Conservation (phyloP, 2,797 vertebrate species). For the Lacerta agilis region DNA sequence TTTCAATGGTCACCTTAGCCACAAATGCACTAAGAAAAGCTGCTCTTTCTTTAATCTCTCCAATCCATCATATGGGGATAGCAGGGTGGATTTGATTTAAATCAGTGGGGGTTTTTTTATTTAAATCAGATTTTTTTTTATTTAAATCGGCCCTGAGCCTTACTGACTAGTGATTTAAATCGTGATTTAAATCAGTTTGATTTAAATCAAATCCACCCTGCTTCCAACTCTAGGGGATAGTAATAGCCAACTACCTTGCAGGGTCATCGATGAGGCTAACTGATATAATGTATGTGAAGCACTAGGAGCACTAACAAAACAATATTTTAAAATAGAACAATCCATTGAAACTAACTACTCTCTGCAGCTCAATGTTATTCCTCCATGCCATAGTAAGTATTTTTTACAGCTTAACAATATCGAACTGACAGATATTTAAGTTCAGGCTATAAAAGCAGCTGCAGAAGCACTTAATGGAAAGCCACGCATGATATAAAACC, state of each 20-base stretch:
- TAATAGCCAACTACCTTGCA: neutral
- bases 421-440: conserved; percentile 24
- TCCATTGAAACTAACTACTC: neutral
- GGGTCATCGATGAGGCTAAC: neutral
- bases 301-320: neutral
- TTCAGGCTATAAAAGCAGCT: conserved; percentile 71
- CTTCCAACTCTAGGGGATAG: too few relatives aligned
- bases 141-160: too few relatives aligned
- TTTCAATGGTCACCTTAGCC: neutral
- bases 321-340: neutral
- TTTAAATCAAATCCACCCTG: too few relatives aligned
- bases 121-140: too few relatives aligned
- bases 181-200: too few relatives aligned
- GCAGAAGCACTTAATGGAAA: conserved; percentile 70
- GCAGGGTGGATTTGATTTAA: too few relatives aligned
- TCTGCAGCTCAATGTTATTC: neutral
- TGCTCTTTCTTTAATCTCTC: neutral
- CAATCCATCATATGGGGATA: neutral
- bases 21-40: neutral
- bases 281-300: neutral
- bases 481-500: conserved; percentile 52
- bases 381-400: conserved; percentile 4
- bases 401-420: conserved; percentile 17
- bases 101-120: too few relatives aligned
- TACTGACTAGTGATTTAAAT: too few relatives aligned